Base-by-base conservation (phyloP, 1,140 invertebrate genomes). In the Zaprionus taronus region DNA sequence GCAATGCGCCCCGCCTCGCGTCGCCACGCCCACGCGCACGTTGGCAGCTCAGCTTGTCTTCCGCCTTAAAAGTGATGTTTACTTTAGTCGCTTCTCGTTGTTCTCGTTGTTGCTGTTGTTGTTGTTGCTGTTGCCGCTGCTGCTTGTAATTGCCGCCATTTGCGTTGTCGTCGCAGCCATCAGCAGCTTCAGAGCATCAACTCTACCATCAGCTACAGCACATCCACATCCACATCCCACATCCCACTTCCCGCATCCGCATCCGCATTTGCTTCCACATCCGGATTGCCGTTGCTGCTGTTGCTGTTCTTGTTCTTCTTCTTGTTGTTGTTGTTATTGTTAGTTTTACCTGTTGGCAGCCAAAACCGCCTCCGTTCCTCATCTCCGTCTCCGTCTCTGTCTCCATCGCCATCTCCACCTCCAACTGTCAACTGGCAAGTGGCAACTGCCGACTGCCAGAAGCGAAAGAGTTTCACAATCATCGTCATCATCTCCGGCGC, bases 131-230 rank as follows among this genome's bases (percentile, higher is more conserved):
- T 28, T 31, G 31, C 36, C 73, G 82, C 66, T 44, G 83, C 72
- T 82, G 65, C 84, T 79, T 87, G 85, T 89, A 89, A 87, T 87
- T 87, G 84, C 84, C 81, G 75, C 84, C 84, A 89, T 84, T 87
- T 90, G 84, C 77, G 72, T 79, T 86, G 83, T 86, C 69, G 72
- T 79, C 77, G 38, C 53, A 49, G 62, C 41, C 49, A 55, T 57
- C 68, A 57, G 2, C 75, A 41, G 36, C 41, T 17, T 11, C 38
- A 47, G 20, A 17, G 9, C 20, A 49, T 26, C 56, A 53, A 53
- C 20, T 47, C 41, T 47, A 47, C 41, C 41, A 47, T 47, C 41
- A 47, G 41, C 41, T 24, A 26, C 51, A 53, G 24, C 53, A 56
- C 47, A 51, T 22, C 47, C 47, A 12, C 20, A 51, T 51, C 26